Base-by-base conservation (phyloP, 1,140 invertebrate species). In the Drosophila pandora region DNA sequence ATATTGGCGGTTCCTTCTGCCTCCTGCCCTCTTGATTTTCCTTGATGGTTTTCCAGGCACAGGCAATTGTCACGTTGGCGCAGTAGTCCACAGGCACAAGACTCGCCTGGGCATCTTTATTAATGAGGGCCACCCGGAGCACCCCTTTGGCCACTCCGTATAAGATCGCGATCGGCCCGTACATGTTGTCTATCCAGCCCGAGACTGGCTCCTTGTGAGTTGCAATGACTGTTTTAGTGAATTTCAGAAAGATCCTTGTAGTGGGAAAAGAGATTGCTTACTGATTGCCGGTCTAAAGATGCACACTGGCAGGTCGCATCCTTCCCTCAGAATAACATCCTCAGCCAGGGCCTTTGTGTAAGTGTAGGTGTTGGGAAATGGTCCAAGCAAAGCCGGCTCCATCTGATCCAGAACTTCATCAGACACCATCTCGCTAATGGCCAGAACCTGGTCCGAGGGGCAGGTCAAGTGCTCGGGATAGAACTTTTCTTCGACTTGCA, bases 171-270 rank as follows among this genome's bases (percentile, higher is more conserved):
- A 96, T 97, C 2, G 97, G 96, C 47, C 97, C 97, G 90, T 98
- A 98, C 74, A 97, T 93, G 84, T 98, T 98, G 90, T 98, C 97
- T 41, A 97, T 96, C 96, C 96, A 97, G 2, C 95, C 95, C 17
- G 90, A 69, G 0, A 93, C 72, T 0, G 95, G 95, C 69, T 97
- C 97, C 63, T 94, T 94, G 91, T 95, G 95, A 1, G 96, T 95
- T 0, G 96, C 95, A 21, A 97, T 94, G 28, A 98, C 96, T 95
- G 90, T 6, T 9, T 13, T 10, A 7, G 1, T 21, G 23, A 47
- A 47, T 10, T 22, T 21, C 41, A 9, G 3, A 48, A 21, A 37
- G 3, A 6, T 0, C 12, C 5, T 3, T 32, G 10, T 2, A 22
- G 23, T 21, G 9, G 9, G 6, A 12, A 7, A 47, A 21, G 2